Base-by-base conservation (phyloP, 2,888 invertebrate species). In the Charanyca ferruginea region DNA sequence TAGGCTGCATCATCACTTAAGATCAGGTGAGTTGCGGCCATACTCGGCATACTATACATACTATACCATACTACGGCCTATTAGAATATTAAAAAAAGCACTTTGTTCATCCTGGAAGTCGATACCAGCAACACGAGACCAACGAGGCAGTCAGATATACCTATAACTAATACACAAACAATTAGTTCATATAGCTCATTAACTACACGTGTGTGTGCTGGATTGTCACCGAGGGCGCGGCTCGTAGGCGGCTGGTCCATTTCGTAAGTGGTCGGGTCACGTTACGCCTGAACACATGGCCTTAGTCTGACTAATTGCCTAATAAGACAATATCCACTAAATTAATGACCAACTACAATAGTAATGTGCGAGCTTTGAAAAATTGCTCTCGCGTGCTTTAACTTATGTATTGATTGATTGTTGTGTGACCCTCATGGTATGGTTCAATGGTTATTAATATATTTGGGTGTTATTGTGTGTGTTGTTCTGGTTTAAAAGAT, bases 241-340 rank as follows among this genome's bases (percentile, higher is more conserved):
- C 66, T 60, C 38, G 74, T 77, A 71, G 78, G 81, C 54, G 73
- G 57, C 62, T 54, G 64, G 59, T 35, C 42, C 48, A 73, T 83
- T 83, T 81, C 81, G 81, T 63, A 80, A 83, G 66, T 68, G 57
- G 63, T 47, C 78, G n/a, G 74, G 83, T 83, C 81, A 80, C 76
- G 73, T 58, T 49, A 60, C 66, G 55, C 69, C 54, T 58, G 62
- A 63, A 55, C 65, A 54, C 47, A 61, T 57, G 69, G 65, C 77
- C 81, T 71, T 60, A 70, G 48, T 23, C 53, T 69, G 82, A 80
- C 81, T 83, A 85, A 84, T 85, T 84, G 83, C 82, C 80, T 79
- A 83, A 86, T 84, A 84, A 78, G 77, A 59, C 69, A 77, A 85
- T 74, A 77, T 68, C 61, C 66, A 61, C 49, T 55, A 59, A 63